Percentiles rank a stretch among this genome's conserved stretches.
phyloP scores from a whole-genome alignment of 2,888 invertebrate species.

The Dynastes maya region DNA sequence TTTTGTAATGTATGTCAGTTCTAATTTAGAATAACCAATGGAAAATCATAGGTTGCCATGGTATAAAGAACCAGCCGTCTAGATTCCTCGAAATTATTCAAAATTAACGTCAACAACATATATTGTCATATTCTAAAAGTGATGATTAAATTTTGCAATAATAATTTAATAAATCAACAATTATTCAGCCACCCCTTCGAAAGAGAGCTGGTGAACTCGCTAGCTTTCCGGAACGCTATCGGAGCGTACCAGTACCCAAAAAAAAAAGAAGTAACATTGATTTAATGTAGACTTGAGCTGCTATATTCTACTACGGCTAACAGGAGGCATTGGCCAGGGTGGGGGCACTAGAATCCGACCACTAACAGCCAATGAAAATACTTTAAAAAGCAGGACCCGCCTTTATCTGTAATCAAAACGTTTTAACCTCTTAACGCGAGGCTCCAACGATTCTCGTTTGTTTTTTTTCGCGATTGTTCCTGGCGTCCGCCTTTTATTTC shows the following conservation, averaged over 20 bases:
- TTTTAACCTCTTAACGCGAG: constrained; percentile 36
- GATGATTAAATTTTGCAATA: too few relatives aligned
- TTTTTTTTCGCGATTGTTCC: constrained; percentile 15
- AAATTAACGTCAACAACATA: too few relatives aligned
- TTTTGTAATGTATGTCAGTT: too few relatives aligned
- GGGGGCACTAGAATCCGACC: constrained; percentile 10
- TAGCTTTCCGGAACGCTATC: neutral
- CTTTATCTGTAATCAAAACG: constrained; percentile 38
- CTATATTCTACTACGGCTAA: neutral
- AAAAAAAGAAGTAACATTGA: constrained; percentile 41
- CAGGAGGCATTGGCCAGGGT: neutral
- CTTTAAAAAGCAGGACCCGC: constrained; percentile 49
- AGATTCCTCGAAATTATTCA: too few relatives aligned
- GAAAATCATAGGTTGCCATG: too few relatives aligned
- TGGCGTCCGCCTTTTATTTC: neutral
- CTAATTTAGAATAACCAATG: too few relatives aligned
- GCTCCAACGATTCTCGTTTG: constrained; percentile 4
- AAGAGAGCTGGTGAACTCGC: too few relatives aligned
- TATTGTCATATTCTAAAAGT: too few relatives aligned
- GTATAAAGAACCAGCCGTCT: too few relatives aligned
- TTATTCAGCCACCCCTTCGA: too few relatives aligned
- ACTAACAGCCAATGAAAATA: constrained; percentile 54
- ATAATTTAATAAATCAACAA: too few relatives aligned
- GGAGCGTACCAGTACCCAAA: neutral
- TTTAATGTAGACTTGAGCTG: constrained; percentile 40